Evolutionary conservation across 2,888 invertebrate species (phyloP), one percentile per base, ranked within the genome.

Genomic region (Cerastis leucographa): DNA sequence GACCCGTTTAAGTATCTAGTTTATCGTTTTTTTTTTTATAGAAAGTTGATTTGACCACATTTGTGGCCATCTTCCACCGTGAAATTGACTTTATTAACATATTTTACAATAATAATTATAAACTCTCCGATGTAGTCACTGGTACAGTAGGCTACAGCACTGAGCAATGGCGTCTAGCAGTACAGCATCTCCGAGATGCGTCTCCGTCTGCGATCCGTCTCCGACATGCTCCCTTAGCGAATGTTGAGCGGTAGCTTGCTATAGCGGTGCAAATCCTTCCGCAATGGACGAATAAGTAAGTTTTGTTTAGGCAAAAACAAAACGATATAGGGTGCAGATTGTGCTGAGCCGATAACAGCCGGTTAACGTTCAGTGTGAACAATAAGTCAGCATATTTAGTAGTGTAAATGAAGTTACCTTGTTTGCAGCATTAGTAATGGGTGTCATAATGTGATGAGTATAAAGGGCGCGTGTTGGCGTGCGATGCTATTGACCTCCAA

Each of bases 401-500:
- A 66, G n/a, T 19, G 19, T 61, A 25, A 68, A 35, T 44, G 19
- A 62, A 29, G 22, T 51, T 42, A 29, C 6, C 40, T 49, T 25
- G 42, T 46, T 76, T 12, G 22, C 9, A 25, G 44, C 22, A 81
- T 65, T 44, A 65, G 8, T 44, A 40, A n/a, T 59, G 44, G 35
- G 46, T 82, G 42, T 66, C 64, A 62, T 51, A 66, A 54, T 54
- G 44, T 51, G 44, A 25, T 29, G 19, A 42, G 40, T 54, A 19
- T 51, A 35, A 67, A 67, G 56, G 68, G 76, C 74, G 68, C 75
- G 84, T 49, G 70, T 46, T 61, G 9, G 42, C 59, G 83, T 62
- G 56, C 80, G 54, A 64, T 80, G 85, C 81, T 84, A 80, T 82
- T 82, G 82, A 82, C 81, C 82, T 84, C 66, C 69, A 82, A 84